phyloP scores from a whole-genome alignment of 2,113 vertebrate species.

The Mionectes macconnelli region DNA sequence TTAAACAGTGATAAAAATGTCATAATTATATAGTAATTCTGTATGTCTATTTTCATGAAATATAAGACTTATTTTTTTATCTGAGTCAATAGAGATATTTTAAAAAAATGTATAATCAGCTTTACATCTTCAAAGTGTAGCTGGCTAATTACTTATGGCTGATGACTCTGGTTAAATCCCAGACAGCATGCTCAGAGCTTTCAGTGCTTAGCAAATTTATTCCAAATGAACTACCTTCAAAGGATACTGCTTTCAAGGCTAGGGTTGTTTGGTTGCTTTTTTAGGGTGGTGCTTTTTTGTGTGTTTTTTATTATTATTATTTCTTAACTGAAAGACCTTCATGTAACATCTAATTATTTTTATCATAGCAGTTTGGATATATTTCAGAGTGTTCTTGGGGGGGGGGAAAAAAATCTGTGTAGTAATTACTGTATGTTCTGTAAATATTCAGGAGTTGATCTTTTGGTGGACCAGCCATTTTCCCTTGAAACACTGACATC shows the following conservation, averaged over 20 bases:
- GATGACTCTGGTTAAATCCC: background rate
- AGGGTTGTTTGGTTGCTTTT: background rate
- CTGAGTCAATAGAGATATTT: background rate
- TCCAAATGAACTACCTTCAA: background rate
- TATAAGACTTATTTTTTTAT: background rate
- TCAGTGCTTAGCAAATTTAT: background rate
- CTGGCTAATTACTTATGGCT: background rate
- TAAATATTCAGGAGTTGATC: slow-evolving; percentile 86
- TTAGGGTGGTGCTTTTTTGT: background rate
- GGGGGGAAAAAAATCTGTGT: background rate
- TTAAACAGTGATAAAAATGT: background rate
- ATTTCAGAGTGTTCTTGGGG: background rate
- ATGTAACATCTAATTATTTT: background rate
- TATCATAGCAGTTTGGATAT: background rate
- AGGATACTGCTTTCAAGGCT: background rate
- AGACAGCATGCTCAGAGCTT: background rate
- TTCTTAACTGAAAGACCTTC: background rate
- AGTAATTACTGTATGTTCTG: background rate
- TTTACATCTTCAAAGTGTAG: background rate
- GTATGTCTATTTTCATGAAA: background rate
- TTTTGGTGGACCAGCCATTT: slow-evolving; percentile 92
- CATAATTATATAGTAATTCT: background rate
- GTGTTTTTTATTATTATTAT: background rate
- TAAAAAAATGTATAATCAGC: background rate
- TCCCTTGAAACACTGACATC: slow-evolving; percentile 89